Evolutionary conservation across 2,797 vertebrate species (phyloP).

Genomic region (Perodicticus potto): DNA sequence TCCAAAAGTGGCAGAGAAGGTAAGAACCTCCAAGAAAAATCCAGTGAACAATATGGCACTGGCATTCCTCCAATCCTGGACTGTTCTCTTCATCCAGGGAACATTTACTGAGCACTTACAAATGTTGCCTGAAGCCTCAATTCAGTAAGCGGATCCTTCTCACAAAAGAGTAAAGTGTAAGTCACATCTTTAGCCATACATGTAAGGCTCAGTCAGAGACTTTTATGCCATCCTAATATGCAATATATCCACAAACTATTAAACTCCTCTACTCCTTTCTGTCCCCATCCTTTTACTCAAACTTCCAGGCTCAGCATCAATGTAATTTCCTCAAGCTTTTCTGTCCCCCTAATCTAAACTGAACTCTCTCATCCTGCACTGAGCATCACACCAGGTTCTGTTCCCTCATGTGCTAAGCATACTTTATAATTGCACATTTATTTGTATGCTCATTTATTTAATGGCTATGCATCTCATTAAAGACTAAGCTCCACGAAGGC

Average conservation of each 20-base stretch:
- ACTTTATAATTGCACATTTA: not conserved
- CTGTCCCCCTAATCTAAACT: not conserved
- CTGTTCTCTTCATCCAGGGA: not conserved
- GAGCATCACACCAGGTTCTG: not conserved
- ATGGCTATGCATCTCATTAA: not conserved
- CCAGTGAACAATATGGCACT: not conserved
- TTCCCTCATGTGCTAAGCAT: not conserved
- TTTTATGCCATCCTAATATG: too few species aligned
- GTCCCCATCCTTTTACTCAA: not conserved
- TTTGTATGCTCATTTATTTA: not conserved
- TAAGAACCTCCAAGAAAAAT: not conserved
- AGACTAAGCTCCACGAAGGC: not conserved
- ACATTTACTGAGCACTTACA: not conserved
- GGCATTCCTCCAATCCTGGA: not conserved
- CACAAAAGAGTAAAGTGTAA: not conserved
- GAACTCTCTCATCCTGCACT: not conserved
- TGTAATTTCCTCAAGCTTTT: not conserved
- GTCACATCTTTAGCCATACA: not conserved
- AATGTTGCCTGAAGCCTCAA: not conserved
- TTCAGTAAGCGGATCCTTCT: not conserved
- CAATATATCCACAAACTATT: not conserved
- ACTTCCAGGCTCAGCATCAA: not conserved
- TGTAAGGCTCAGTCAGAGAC: not conserved
- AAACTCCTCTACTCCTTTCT: not conserved
- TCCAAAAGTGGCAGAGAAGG: not conserved